A percentile compares a stretch with the other conserved stretches of the same genome.
phyloP scores from a whole-genome alignment of 1,140 invertebrate species.

The Brachionus sp. region DNA sequence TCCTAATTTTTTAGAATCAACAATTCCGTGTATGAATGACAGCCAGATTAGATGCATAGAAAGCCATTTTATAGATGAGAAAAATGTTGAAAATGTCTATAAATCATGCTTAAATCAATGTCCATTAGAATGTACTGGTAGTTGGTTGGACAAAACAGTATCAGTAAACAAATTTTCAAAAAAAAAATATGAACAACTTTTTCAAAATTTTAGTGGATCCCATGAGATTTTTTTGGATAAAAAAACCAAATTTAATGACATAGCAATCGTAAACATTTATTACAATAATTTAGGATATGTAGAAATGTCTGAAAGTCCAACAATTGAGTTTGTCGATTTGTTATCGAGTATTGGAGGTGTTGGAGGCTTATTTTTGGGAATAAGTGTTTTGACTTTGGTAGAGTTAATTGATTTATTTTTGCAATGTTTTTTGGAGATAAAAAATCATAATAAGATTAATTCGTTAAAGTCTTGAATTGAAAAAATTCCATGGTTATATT shows the following conservation, averaged over 20 bases:
- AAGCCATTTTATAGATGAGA: not conserved
- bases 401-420: not conserved
- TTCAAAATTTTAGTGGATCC: not conserved
- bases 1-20: not conserved
- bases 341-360: constrained; percentile 7
- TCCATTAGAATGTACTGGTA: not conserved
- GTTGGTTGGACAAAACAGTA: not conserved
- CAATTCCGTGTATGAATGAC: not conserved
- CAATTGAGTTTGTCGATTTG: not conserved
- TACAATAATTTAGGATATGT: not conserved
- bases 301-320: not conserved
- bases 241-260: not conserved
- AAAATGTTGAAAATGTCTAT: not conserved
- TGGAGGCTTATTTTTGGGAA: constrained; percentile 27
- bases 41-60: not conserved
- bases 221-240: not conserved
- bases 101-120: not conserved
- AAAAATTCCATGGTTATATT: too few species aligned
- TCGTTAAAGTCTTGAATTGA: too few species aligned
- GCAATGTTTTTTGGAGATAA: not conserved
- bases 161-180: not conserved
- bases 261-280: constrained; percentile 13
- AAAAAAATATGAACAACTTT: not conserved
- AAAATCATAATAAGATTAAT: not conserved
- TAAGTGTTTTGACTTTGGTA: not conserved